A percentile compares a stretch with the other conserved stretches of the same genome.
Evolutionary conservation across 2,113 vertebrate species (phyloP).

Genomic region (Seriola rivoliana): DNA sequence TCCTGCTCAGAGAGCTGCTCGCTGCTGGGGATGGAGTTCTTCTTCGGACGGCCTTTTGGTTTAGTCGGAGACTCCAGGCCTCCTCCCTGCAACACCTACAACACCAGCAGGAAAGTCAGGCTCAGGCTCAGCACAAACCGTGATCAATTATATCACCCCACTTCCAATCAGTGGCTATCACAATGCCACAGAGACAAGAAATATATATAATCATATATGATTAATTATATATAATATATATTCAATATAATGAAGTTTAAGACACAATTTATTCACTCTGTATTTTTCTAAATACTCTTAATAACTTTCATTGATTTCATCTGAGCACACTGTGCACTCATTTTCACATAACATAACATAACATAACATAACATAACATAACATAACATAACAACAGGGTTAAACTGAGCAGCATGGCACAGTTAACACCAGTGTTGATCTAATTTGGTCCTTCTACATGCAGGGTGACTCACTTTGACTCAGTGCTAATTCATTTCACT

Average conservation of each 20-base stretch:
- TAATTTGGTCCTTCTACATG: background rate
- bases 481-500: background rate
- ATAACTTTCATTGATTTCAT: background rate
- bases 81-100: slow-evolving; percentile 95
- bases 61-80: slow-evolving; percentile 98
- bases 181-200: background rate
- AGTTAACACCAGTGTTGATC: background rate
- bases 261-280: background rate
- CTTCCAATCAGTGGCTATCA: background rate
- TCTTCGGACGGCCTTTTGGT: slow-evolving; percentile 97
- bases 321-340: background rate
- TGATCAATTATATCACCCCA: background rate
- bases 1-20: slow-evolving; percentile 97
- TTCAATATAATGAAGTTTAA: no score
- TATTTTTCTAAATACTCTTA: background rate
- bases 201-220: no score
- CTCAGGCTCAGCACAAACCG: background rate
- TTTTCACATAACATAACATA: no score
- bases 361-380: background rate
- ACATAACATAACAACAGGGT: background rate
- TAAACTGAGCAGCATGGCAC: background rate
- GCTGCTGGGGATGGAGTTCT: slow-evolving; percentile 97
- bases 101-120: background rate
- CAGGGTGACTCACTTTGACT: background rate
- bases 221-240: no score